phyloP scores from a whole-genome alignment of 2,797 vertebrate genomes.

The Sarcoramphus papa region DNA sequence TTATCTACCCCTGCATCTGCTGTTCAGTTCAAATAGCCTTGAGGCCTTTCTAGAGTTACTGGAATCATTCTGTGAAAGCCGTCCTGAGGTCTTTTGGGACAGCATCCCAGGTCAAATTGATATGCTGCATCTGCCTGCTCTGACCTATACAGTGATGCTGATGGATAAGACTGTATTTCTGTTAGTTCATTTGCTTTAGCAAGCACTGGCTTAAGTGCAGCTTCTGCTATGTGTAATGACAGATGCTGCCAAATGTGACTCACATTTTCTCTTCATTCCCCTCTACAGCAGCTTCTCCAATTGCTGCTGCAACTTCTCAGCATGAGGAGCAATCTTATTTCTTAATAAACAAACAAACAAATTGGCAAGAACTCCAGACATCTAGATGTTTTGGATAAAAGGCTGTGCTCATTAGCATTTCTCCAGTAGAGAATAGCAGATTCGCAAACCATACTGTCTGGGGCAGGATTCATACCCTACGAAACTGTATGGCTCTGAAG shows the following conservation, averaged over 20 bases:
- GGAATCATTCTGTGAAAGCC: neutral
- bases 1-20: neutral
- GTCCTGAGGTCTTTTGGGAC: conserved; percentile 9
- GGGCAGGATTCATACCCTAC: neutral
- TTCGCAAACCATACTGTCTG: neutral
- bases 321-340: conserved; percentile 21
- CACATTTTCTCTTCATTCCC: neutral
- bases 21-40: neutral
- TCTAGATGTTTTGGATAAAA: neutral
- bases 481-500: neutral
- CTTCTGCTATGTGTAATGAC: neutral
- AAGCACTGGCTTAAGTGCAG: neutral
- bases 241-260: conserved; percentile 25
- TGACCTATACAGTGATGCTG: neutral
- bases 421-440: neutral
- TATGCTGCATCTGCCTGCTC: neutral
- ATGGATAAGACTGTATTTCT: neutral
- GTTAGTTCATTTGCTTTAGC: conserved; percentile 3
- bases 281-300: neutral
- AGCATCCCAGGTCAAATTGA: neutral
- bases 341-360: conserved; percentile 46
- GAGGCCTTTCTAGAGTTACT: neutral
- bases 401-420: neutral
- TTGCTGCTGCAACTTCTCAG: conserved; percentile 28
- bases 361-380: conserved; percentile 15